Percentiles rank a stretch among this genome's conserved stretches.
Conservation (phyloP, 2,888 invertebrate genomes). For the Meteorus colon region DNA sequence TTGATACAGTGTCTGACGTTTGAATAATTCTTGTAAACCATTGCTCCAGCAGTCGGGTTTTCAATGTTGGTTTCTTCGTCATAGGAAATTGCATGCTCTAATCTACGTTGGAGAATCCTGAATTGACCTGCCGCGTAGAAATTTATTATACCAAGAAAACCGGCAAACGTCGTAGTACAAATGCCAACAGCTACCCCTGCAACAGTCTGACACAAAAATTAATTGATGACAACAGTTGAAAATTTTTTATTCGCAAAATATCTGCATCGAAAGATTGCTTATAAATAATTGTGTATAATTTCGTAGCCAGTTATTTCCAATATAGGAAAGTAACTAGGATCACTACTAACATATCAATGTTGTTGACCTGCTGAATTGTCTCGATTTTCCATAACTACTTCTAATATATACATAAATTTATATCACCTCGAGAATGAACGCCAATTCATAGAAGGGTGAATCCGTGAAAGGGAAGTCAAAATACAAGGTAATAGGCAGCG, state of each 20-base stretch:
- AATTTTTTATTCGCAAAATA: neutral
- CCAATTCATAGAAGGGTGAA: neutral
- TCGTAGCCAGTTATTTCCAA: too few species aligned
- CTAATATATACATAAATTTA: neutral
- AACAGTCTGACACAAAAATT: conserved; percentile 29
- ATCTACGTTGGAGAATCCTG: conserved; percentile 49
- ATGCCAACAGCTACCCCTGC: conserved; percentile 35
- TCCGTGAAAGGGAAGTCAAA: neutral
- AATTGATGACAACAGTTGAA: neutral
- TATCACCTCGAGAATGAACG: neutral
- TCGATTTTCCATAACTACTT: too few species aligned
- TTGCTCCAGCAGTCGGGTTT: neutral
- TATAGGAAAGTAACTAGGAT: too few species aligned
- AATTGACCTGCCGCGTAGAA: conserved; percentile 53
- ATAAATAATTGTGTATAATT: too few species aligned
- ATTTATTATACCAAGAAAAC: conserved; percentile 49
- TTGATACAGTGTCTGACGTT: conserved; percentile 47
- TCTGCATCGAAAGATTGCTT: neutral
- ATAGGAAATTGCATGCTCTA: conserved; percentile 37
- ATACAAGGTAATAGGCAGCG: neutral
- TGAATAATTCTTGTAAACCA: conserved; percentile 23
- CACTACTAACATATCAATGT: too few species aligned
- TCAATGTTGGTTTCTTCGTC: neutral
- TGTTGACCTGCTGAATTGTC: too few species aligned
- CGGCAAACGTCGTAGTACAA: conserved; percentile 44